Evolutionary conservation across 2,888 invertebrate species (phyloP).

Genomic region (Antheraea yamamai): DNA sequence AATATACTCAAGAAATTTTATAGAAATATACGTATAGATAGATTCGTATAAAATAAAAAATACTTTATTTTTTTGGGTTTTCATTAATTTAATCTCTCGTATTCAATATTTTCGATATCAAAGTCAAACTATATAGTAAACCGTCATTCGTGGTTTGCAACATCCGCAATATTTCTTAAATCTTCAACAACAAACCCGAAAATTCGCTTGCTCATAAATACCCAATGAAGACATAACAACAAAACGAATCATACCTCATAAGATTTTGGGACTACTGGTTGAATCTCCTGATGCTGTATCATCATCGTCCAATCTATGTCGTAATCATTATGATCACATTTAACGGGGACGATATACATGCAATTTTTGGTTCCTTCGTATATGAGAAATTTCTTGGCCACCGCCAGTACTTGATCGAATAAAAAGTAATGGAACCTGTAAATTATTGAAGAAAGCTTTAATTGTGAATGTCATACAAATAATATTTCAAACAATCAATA

Average conservation of each 20-base stretch:
- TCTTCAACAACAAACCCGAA: no score
- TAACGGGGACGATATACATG: constrained; percentile 78
- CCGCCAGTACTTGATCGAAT: constrained; percentile 86
- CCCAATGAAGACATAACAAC: neutral
- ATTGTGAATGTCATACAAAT: neutral
- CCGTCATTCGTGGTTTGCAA: no score
- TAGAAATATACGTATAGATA: no score
- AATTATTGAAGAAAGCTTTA: neutral
- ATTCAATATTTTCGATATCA: no score
- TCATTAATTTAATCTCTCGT: no score
- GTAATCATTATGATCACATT: constrained; percentile 46
- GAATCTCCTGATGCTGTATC: constrained; percentile 65
- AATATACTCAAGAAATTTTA: no score
- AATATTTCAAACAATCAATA: neutral
- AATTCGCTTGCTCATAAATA: no score
- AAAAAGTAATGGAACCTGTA: constrained; percentile 87
- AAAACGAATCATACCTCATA: constrained; percentile 58
- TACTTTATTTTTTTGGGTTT: no score
- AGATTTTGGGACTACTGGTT: constrained; percentile 60
- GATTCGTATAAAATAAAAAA: no score
- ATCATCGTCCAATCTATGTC: constrained; percentile 85
- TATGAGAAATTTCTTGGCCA: constrained; percentile 84
- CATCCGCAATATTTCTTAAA: no score
- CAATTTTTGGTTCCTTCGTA: constrained; percentile 82
- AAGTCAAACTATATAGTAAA: no score